Percentiles rank a stretch among this genome's conserved stretches.
These are phyloP conservation scores for Drosophila pectinifera DNA, from an alignment of 1,140 invertebrate species.

Conservation along the genomic window DNA sequence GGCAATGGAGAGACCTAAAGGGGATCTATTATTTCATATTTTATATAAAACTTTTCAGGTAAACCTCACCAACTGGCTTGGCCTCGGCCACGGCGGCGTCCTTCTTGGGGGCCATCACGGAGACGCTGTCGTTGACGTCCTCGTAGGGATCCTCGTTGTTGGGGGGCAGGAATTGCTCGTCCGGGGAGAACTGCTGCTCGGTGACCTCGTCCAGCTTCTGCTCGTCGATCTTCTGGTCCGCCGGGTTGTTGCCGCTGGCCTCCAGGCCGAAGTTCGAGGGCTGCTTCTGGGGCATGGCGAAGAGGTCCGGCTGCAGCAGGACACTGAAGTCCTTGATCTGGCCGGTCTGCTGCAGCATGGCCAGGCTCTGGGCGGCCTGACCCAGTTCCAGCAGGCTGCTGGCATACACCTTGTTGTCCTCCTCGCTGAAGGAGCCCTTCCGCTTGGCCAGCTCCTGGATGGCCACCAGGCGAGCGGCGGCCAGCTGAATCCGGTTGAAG, in stretches of 20 bases:
- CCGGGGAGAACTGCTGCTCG: constrained; percentile 70
- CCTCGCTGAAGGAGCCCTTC: constrained; percentile 84
- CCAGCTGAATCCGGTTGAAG: constrained; percentile 85
- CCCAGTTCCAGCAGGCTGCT: constrained; percentile 85
- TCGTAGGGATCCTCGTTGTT: constrained; percentile 79
- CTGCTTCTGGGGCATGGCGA: constrained; percentile 52
- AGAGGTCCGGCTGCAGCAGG: constrained; percentile 74
- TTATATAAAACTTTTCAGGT: too few relatives aligned
- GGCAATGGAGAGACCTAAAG: constrained; percentile 86
- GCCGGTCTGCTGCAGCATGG: constrained; percentile 81
- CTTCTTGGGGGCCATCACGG: constrained; percentile 86
- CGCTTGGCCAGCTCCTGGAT: constrained; percentile 86
- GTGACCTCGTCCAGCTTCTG: constrained; percentile 77
- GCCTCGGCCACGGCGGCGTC: constrained; percentile 89
- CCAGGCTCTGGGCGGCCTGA: constrained; percentile 85
- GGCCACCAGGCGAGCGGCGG: constrained; percentile 85
- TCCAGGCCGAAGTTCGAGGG: constrained; percentile 69
- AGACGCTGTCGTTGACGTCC: constrained; percentile 84
- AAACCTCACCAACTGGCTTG: constrained; percentile 87
- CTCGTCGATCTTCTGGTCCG: constrained; percentile 68
- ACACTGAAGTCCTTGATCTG: constrained; percentile 82
- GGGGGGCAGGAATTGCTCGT: constrained; percentile 69
- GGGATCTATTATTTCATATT: neutral
- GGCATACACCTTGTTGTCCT: constrained; percentile 85
- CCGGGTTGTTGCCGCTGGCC: constrained; percentile 55